Conservation (phyloP, 2,113 vertebrate genomes). For the Falcunculus frontatus region DNA sequence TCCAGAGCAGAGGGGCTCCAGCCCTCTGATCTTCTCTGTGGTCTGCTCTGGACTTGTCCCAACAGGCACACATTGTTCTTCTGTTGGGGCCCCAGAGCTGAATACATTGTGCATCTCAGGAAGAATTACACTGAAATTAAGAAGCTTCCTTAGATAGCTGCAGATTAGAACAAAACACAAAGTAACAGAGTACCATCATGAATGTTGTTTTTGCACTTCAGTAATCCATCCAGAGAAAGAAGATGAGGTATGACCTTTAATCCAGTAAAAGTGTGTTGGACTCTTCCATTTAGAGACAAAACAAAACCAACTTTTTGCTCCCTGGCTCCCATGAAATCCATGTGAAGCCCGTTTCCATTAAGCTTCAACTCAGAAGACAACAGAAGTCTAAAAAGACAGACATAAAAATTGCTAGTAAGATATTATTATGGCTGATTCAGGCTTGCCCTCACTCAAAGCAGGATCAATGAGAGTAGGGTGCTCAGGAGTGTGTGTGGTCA, state of each 20-base stretch:
- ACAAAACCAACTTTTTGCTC: slow-evolving; percentile 41
- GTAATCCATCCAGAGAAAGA: slow-evolving; percentile 63
- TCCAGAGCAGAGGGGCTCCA: not conserved
- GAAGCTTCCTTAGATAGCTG: not conserved
- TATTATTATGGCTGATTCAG: not conserved
- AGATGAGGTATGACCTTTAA: slow-evolving; percentile 63
- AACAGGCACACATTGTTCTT: not conserved
- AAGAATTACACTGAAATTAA: not conserved
- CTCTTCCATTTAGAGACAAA: slow-evolving; percentile 66
- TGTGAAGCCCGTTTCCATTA: slow-evolving; percentile 23
- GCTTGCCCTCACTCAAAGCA: not conserved
- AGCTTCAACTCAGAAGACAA: slow-evolving; percentile 69
- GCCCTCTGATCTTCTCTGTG: not conserved
- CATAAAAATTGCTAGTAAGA: not conserved
- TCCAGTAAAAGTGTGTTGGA: slow-evolving; percentile 68
- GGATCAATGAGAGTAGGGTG: not conserved
- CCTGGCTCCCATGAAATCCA: slow-evolving; percentile 32
- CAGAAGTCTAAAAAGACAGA: slow-evolving; percentile 65
- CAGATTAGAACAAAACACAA: not conserved
- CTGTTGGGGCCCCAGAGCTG: not conserved
- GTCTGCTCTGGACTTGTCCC: not conserved
- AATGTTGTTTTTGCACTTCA: slow-evolving; percentile 62
- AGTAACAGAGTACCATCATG: slow-evolving; percentile 70
- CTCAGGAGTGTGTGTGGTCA: not conserved
- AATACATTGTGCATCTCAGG: not conserved